Percentiles rank a stretch among this genome's conserved stretches.
Evolutionary conservation across 1,140 invertebrate genomes (phyloP).

Genomic region (Zaprionus inermis): DNA sequence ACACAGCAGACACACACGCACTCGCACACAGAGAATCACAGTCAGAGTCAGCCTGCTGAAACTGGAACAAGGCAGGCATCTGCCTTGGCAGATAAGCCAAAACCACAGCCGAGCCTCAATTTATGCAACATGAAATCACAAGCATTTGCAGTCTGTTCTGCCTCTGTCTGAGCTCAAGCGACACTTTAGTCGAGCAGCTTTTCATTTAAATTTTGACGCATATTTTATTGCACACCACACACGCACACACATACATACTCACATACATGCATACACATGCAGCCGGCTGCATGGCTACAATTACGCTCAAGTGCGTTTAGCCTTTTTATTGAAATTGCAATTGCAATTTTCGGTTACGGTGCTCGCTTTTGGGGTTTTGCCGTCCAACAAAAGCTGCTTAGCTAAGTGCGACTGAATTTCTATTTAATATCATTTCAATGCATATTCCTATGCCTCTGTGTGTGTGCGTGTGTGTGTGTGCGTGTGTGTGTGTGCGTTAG

Average conservation of each 20-base stretch:
- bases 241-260: neutral
- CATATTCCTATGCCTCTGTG: slow-evolving; percentile 48
- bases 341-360: slow-evolving; percentile 57
- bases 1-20: slow-evolving; percentile 29
- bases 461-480: slow-evolving; percentile 1
- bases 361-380: slow-evolving; percentile 31
- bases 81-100: slow-evolving; percentile 59
- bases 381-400: slow-evolving; percentile 52
- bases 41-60: slow-evolving; percentile 25
- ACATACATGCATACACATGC: neutral
- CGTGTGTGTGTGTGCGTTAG: slow-evolving; percentile 37
- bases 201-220: slow-evolving; percentile 77
- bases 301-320: slow-evolving; percentile 78
- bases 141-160: slow-evolving; percentile 12
- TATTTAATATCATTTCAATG: slow-evolving; percentile 60
- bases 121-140: slow-evolving; percentile 46
- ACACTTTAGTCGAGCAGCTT: slow-evolving; percentile 39
- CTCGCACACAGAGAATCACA: slow-evolving; percentile 11
- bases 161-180: slow-evolving; percentile 11
- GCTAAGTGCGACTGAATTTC: slow-evolving; percentile 64
- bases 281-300: slow-evolving; percentile 56
- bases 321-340: slow-evolving; percentile 73
- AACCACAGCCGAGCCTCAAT: slow-evolving; percentile 49
- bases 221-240: slow-evolving; percentile 61
- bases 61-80: slow-evolving; percentile 22